Base-by-base conservation (phyloP, 2,797 vertebrate genomes). In the Urophycis tenuis region DNA sequence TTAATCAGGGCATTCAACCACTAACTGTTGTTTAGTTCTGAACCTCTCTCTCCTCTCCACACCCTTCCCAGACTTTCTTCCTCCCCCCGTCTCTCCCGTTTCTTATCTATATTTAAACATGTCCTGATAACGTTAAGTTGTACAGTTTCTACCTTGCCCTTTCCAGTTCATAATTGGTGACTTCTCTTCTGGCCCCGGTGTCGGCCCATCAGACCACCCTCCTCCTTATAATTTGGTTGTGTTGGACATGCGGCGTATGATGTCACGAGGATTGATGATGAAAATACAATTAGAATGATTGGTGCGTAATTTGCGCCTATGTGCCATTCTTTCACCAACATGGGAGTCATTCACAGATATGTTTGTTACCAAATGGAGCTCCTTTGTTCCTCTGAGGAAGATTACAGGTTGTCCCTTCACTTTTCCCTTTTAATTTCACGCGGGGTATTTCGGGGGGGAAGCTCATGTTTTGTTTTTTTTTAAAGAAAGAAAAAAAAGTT, bases 341-440 rank as follows among this genome's bases (percentile, higher is more conserved):
- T 69, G 64, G n/a, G 64, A 72, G 14, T 12, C 77, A 81, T 78
- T 17, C 53, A 77, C 80, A 85, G 77, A 22, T 14, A 34, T n/a
- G 53, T 22, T 33, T 78, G 80, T 79, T 71, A 5, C 41, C 53
- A 14, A 75, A 73, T 30, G 73, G 5, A 5, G 71, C 77, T 67
- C 77, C 86, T 83, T 83, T 85, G 83, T 85, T 81, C 15, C 17
- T 8, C 41, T 45, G 4, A 45, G 49, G 80, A 79, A 83, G 86
- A 88, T 88, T 84, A 87, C 74, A 87, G 87, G 85, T 85, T 75
- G 17, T 12, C 53, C 70, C 11, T 81, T 81, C 1, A 22, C 45
- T 53, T 5, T 4, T 45, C 45, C 45, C 45, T 22, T 53, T 5
- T 53, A 22, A 53, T 53, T 53, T 53, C 45, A 53, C 45, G 8